Evolutionary conservation across 2,797 vertebrate genomes (phyloP), one percentile per base, ranked within the genome.

Genomic region (Simalia tracyae): DNA sequence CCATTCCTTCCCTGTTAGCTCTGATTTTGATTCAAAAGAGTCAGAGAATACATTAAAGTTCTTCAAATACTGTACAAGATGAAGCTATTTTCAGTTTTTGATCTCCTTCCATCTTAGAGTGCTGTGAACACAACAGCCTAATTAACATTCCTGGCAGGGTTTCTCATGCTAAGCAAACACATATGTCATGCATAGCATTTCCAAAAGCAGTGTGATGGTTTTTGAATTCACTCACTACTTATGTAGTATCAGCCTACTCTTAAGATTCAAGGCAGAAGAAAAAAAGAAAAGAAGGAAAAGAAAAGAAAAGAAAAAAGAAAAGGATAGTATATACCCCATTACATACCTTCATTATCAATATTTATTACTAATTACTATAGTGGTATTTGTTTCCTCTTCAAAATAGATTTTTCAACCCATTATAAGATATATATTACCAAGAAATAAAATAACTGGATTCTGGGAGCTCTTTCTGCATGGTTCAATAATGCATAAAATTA

Each of bases 101-200:
- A 0, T 94, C 87, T 91, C 56, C 89, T 88, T 95, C 56, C 81
- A 92, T 95, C 68, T 95, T 63, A 54, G 9, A 93, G 50, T 8
- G 24, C 84, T 91, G 87, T 89, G 94, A 94, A 92, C 93, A 90
- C 0, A 1, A 91, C 89, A 92, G 4, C 24, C 24, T 89, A 31
- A 95, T 95, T 88, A 56, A 94, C 94, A 95, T 94, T 22, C 24
- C n/a, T 91, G 92, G 59, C 10, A 91, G 36, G 72, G 64, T 87
- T 86, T 91, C 95, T 92, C 95, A 76, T 93, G 88, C 66, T 89
- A 90, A 94, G 57, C 57, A 93, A 89, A 94, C 92, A 50, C 28
- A 46, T 0, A 0, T n/a, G 89, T 5, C 19, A 63, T 12, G 17
- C 36, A 85, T 24, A 59, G n/a, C 36, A 84, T 84, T 0, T 93